phyloP scores from a whole-genome alignment of 2,888 invertebrate species.

The Luperina nickerlii region DNA sequence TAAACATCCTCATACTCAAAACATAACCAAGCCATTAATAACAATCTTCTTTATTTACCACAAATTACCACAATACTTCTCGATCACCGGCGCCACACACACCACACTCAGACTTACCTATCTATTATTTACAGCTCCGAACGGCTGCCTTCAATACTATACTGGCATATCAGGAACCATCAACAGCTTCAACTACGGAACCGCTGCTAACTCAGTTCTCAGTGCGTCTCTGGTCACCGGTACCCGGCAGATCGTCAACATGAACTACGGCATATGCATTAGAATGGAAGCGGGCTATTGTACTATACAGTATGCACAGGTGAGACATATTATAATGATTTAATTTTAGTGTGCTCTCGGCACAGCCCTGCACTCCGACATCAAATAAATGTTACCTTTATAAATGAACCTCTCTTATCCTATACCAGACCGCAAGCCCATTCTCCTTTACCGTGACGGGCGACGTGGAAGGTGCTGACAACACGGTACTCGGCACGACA shows the following conservation, averaged over 20 bases:
- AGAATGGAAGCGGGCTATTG: constrained; percentile 93
- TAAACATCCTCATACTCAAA: too few relatives aligned
- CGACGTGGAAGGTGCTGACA: constrained; percentile 92
- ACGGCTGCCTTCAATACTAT: constrained; percentile 94
- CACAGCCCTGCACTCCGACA: neutral
- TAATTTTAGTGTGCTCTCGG: neutral
- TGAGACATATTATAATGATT: constrained; percentile 46
- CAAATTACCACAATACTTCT: too few relatives aligned
- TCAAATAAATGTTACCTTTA: neutral
- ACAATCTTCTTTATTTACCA: too few relatives aligned
- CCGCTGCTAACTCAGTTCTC: constrained; percentile 90
- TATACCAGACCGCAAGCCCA: constrained; percentile 73
- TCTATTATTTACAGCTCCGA: constrained; percentile 90
- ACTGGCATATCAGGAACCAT: constrained; percentile 91
- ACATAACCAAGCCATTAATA: too few relatives aligned
- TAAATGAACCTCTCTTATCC: neutral
- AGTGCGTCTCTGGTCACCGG: constrained; percentile 91
- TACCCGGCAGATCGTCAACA: constrained; percentile 93
- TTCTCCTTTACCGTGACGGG: constrained; percentile 93
- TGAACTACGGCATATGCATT: constrained; percentile 95
- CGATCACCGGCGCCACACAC: neutral
- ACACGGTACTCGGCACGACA: constrained; percentile 90
- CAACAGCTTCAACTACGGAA: constrained; percentile 94
- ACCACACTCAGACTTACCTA: neutral
- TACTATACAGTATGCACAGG: constrained; percentile 92